Percentiles rank a stretch among this genome's conserved stretches.
Evolutionary conservation across 1,140 invertebrate species (phyloP).

Genomic region (Fopius arisanus): DNA sequence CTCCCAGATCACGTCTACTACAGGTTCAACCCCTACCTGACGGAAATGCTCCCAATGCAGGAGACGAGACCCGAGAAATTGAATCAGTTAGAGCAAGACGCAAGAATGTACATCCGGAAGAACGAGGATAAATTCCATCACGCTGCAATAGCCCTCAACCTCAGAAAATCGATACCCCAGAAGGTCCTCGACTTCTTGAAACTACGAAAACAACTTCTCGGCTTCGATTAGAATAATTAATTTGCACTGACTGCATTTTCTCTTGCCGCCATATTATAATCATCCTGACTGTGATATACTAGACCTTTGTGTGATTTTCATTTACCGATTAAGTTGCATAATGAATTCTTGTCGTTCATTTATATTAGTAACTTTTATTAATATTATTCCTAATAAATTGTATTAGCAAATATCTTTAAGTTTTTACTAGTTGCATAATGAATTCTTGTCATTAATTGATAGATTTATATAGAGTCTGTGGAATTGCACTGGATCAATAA

Average conservation of each 20-base stretch:
- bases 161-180: slow-evolving; percentile 58
- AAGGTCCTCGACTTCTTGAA: slow-evolving; percentile 64
- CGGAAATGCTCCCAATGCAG: slow-evolving; percentile 82
- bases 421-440: too few relatives aligned
- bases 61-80: slow-evolving; percentile 79
- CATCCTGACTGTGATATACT: neutral
- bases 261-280: neutral
- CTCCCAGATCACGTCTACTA: slow-evolving; percentile 82
- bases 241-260: neutral
- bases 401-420: too few relatives aligned
- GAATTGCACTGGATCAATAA: too few relatives aligned
- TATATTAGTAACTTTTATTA: too few relatives aligned
- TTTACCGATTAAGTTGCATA: slow-evolving; percentile 7
- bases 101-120: slow-evolving; percentile 77
- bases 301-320: neutral
- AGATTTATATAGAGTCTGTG: too few relatives aligned
- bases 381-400: too few relatives aligned
- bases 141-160: slow-evolving; percentile 64
- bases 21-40: slow-evolving; percentile 90
- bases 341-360: neutral
- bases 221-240: slow-evolving; percentile 36
- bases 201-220: slow-evolving; percentile 50
- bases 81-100: slow-evolving; percentile 70
- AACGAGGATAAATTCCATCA: slow-evolving; percentile 79
- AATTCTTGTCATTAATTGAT: too few relatives aligned